These are phyloP conservation scores for Hoplodrina blanda DNA, from an alignment of 2,888 invertebrate species.

Conservation along the genomic window DNA sequence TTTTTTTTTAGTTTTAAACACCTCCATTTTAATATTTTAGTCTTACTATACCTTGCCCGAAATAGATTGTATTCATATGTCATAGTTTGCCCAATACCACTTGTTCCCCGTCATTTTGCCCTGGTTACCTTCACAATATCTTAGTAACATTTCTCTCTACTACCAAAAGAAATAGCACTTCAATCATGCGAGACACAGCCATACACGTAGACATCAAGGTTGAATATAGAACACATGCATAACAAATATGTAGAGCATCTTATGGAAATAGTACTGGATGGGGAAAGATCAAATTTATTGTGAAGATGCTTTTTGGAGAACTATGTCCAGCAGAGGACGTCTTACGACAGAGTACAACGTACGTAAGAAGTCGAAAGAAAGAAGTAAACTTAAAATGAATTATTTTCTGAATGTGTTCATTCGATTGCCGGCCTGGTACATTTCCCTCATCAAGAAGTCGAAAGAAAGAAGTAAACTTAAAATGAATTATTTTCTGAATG, in stretches of 20 bases:
- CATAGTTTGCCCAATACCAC: background rate
- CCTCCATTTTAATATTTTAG: no score
- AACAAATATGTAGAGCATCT: background rate
- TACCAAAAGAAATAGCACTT: slow-evolving; percentile 21
- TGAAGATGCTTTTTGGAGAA: background rate
- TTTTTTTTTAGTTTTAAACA: background rate
- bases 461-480: no score
- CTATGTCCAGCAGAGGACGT: no score
- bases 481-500: no score
- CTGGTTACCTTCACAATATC: background rate
- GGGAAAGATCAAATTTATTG: background rate
- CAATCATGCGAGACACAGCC: slow-evolving; percentile 20
- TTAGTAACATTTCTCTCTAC: background rate
- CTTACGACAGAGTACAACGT: no score
- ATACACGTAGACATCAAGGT: background rate
- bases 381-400: no score
- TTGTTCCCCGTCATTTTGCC: background rate
- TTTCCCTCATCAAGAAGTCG: no score
- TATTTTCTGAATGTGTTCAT: no score
- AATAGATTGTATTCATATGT: no score
- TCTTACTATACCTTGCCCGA: background rate
- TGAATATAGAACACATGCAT: background rate
- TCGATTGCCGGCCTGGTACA: no score
- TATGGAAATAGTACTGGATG: background rate
- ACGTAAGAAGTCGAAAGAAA: no score